Evolutionary conservation across 53 echinoderm and acorn worm genomes (phyloP), one percentile per base, ranked within the genome.

Genomic region (Apostichopus leukothele): DNA sequence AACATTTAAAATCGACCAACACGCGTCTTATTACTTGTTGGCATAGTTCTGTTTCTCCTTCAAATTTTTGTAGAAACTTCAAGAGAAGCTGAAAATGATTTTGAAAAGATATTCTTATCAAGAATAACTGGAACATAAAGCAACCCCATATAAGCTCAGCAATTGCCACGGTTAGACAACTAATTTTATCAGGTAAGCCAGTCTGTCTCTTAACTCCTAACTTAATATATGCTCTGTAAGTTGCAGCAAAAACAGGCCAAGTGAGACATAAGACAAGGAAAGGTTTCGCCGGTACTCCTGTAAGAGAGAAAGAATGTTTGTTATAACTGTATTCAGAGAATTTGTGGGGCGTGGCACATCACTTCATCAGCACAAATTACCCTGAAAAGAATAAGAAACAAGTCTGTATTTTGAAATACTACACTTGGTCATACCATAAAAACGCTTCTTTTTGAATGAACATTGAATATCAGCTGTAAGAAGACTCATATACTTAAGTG

Each of bases 81-180:
- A 84, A 59, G 3, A 84, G 61, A 5, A 84, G 85, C 7, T 60
- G 7, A 9, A 60, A 66, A 9, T 84, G 85, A 4, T 59, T 84
- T 67, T 84, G 85, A 50, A 84, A 84, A 5, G 85, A 84, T 59
- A 50, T 6, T 27, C 85, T 5, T 13, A 84, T 66, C 26, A 84
- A 10, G 50, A 26, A 84, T 8, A 84, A 26, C 18, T 59, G 85
- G 61, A 59, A 84, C 39, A 84, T 50, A 67, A 66, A 84, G 50
- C 85, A 84, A 6, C 85, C 85, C 85, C 85, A 84, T 4, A 27
- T 26, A 11, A 84, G 10, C 23, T 84, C 85, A 9, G 85, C 66
- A 26, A 84, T 66, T 18, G 39, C 60, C 9, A 84, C 85, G 8
- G 66, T 84, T 0, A 66, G 20, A 27, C 66, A 66, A 9, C 39